Evolutionary conservation across 2,888 invertebrate species (phyloP).

Genomic region (Idaea biselata): DNA sequence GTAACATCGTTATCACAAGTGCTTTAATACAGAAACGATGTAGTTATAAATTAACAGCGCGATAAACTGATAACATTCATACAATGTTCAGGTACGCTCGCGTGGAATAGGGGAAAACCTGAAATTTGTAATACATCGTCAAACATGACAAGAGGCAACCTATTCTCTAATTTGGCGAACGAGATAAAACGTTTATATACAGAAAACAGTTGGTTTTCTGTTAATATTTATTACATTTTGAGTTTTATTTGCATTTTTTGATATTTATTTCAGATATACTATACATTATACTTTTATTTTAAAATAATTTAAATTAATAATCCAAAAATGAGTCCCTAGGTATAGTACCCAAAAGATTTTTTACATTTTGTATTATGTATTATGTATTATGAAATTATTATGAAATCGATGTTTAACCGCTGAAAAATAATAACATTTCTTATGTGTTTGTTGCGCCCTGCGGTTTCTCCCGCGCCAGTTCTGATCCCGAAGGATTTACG

Average conservation of each 20-base stretch:
- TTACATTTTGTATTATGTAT: too few species aligned
- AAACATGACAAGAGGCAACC: conserved; percentile 1
- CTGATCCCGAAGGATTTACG: too few species aligned
- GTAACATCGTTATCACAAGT: conserved; percentile 32
- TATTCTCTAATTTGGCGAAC: neutral
- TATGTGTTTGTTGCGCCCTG: too few species aligned
- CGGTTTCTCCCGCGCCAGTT: too few species aligned
- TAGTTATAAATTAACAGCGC: conserved; percentile 34
- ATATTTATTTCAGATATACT: too few species aligned
- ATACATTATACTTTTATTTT: too few species aligned
- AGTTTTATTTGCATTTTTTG: neutral
- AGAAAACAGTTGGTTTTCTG: neutral
- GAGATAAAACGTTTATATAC: neutral
- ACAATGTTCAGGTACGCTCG: neutral
- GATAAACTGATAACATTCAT: conserved; percentile 33
- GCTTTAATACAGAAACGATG: conserved; percentile 46
- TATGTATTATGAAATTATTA: too few species aligned
- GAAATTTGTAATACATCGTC: conserved; percentile 25
- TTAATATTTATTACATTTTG: neutral
- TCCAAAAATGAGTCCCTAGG: too few species aligned
- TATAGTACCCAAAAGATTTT: too few species aligned
- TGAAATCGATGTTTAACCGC: too few species aligned
- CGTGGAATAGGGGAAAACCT: conserved; percentile 32
- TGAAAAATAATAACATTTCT: too few species aligned
- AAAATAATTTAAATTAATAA: too few species aligned